phyloP scores from a whole-genome alignment of 2,797 vertebrate species.

The Sciaenops ocellatus region DNA sequence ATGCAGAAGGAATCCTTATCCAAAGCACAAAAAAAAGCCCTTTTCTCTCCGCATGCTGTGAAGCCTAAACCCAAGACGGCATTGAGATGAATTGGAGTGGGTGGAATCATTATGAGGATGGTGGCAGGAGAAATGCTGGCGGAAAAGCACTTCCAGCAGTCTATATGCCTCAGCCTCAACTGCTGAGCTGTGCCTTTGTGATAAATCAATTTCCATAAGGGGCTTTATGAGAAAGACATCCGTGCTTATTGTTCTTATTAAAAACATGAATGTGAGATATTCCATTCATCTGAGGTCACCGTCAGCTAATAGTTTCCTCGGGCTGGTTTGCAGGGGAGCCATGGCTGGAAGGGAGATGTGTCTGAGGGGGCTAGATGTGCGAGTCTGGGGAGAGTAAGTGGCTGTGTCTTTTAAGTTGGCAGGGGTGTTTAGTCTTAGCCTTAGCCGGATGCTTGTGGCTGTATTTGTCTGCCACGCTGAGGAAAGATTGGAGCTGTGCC shows the following conservation, averaged over 20 bases:
- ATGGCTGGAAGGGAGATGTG: slow-evolving; percentile 50
- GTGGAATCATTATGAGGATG: slow-evolving; percentile 74
- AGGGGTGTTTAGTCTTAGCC: slow-evolving; percentile 76
- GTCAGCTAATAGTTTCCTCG: slow-evolving; percentile 70
- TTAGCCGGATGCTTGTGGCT: slow-evolving; percentile 68
- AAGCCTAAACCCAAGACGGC: slow-evolving; percentile 57
- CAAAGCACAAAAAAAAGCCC: slow-evolving; percentile 37
- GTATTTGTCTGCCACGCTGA: slow-evolving; percentile 65
- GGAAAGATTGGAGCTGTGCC: slow-evolving; percentile 55
- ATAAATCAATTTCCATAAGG: slow-evolving; percentile 81
- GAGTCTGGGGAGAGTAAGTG: slow-evolving; percentile 77
- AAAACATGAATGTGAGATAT: slow-evolving; percentile 76
- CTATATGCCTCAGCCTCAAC: slow-evolving; percentile 55
- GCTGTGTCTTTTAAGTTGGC: slow-evolving; percentile 76
- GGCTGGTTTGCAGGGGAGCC: slow-evolving; percentile 61
- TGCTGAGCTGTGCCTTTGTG: slow-evolving; percentile 67
- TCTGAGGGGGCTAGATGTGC: slow-evolving; percentile 58
- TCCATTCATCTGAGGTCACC: slow-evolving; percentile 71
- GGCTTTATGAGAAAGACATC: slow-evolving; percentile 74
- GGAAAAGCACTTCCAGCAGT: slow-evolving; percentile 67
- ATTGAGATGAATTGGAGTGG: slow-evolving; percentile 72
- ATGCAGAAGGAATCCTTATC: slow-evolving; percentile 48
- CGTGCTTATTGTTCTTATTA: slow-evolving; percentile 80
- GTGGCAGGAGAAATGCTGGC: slow-evolving; percentile 56
- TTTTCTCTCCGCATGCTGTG: slow-evolving; percentile 39